Evolutionary conservation across 2,888 invertebrate genomes (phyloP).

Genomic region (Eucera pruinosa): DNA sequence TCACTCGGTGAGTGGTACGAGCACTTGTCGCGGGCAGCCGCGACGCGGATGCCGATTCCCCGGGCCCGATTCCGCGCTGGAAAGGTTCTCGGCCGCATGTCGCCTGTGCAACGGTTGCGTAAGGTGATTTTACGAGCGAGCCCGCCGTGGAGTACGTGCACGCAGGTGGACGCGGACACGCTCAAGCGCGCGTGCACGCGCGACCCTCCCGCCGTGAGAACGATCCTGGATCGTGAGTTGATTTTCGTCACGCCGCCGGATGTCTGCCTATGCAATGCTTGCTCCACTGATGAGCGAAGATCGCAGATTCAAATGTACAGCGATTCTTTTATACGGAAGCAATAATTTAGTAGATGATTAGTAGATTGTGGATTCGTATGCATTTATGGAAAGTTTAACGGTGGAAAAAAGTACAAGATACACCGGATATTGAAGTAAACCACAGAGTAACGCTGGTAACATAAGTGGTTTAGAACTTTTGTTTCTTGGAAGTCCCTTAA

Average conservation of each 20-base stretch:
- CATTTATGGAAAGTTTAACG: no score
- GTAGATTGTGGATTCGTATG: no score
- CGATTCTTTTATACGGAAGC: no score
- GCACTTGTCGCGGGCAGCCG: conserved; percentile 67
- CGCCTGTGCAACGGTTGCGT: conserved; percentile 61
- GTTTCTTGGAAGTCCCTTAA: no score
- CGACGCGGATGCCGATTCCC: conserved; percentile 56
- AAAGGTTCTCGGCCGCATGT: conserved; percentile 54
- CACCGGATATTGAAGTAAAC: no score
- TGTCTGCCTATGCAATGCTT: neutral
- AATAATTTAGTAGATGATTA: no score
- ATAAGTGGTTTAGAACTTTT: no score
- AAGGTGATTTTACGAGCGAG: conserved; percentile 66
- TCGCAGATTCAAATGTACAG: neutral
- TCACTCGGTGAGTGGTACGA: conserved; percentile 70
- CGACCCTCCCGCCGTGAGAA: conserved; percentile 63
- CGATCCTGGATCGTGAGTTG: conserved; percentile 23
- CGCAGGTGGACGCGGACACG: conserved; percentile 56
- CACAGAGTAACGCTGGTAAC: no score
- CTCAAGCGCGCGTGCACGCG: conserved; percentile 4
- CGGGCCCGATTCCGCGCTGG: conserved; percentile 42
- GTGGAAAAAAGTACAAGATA: no score
- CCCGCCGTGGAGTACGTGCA: conserved; percentile 32
- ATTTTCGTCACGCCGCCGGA: conserved; percentile 28
- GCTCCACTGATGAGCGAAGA: neutral